Conservation (phyloP, 2,888 invertebrate species). For the Tetheella fluctuosa region DNA sequence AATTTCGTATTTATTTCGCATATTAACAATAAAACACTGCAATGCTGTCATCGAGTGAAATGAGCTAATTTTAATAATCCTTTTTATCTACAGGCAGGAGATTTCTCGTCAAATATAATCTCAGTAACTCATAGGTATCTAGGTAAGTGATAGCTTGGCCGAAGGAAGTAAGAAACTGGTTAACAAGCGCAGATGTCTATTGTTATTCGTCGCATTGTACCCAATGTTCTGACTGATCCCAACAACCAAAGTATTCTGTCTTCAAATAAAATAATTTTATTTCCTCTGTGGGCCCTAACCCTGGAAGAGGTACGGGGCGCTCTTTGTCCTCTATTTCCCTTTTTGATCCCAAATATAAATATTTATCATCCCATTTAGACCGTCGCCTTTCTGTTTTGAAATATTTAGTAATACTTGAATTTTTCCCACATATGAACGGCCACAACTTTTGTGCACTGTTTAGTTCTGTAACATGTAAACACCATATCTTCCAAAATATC, state of each 20-base stretch:
- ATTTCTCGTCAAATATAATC: no score
- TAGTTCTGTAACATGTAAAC: conserved; percentile 75
- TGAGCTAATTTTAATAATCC: no score
- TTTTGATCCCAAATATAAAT: conserved; percentile 81
- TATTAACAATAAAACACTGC: no score
- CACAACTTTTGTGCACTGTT: conserved; percentile 36
- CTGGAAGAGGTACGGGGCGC: conserved; percentile 57
- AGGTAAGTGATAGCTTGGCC: no score
- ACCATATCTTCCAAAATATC: conserved; percentile 86
- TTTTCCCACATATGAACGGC: conserved; percentile 24
- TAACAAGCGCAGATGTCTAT: no score
- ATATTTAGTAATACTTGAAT: not conserved
- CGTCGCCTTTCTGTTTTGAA: not conserved
- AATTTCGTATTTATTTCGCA: no score
- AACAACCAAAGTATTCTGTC: conserved; percentile 59
- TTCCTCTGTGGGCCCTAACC: conserved; percentile 52
- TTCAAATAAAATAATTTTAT: conserved; percentile 60
- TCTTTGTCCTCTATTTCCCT: conserved; percentile 58
- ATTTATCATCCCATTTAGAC: conserved; percentile 80
- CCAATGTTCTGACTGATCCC: conserved; percentile 62
- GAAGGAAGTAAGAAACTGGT: no score
- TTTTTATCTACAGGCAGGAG: no score
- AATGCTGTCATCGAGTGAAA: no score
- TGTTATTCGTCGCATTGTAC: conserved; percentile 46
- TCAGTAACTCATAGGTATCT: no score